These are phyloP conservation scores for Argyresthia goedartella DNA, from an alignment of 2,888 invertebrate species.

Conservation along the genomic window DNA sequence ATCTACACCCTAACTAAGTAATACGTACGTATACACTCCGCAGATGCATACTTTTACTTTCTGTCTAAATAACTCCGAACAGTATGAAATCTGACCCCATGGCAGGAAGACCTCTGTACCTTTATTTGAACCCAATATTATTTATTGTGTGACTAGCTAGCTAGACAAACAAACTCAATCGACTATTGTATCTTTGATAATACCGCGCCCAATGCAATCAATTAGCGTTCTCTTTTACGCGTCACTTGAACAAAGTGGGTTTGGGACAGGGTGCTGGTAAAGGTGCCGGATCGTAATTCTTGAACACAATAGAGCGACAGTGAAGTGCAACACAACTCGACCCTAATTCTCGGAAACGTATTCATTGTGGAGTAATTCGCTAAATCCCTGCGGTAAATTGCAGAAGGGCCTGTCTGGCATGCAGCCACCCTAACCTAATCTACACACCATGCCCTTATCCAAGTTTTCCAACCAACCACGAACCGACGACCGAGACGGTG, in stretches of 20 bases:
- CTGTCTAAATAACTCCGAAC: no score
- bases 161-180: no score
- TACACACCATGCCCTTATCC: constrained; percentile 9
- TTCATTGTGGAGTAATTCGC: constrained; percentile 25
- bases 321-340: constrained; percentile 7
- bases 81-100: no score
- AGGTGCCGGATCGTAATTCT: constrained; percentile 9
- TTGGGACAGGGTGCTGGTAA: not conserved
- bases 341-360: constrained; percentile 25
- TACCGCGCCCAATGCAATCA: not conserved
- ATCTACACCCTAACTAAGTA: no score
- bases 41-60: no score
- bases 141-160: no score
- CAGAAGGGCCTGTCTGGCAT: constrained; percentile 5
- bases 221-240: not conserved
- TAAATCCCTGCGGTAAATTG: constrained; percentile 26
- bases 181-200: not conserved
- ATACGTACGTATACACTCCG: no score
- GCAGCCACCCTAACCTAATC: constrained; percentile 4
- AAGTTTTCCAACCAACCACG: constrained; percentile 8
- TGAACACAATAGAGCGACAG: constrained; percentile 12
- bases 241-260: not conserved
- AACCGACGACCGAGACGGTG: not conserved
- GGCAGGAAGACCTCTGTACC: no score
- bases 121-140: no score